Conservation (phyloP, 2,113 vertebrate genomes). For the Ramphastos sulfuratus region DNA sequence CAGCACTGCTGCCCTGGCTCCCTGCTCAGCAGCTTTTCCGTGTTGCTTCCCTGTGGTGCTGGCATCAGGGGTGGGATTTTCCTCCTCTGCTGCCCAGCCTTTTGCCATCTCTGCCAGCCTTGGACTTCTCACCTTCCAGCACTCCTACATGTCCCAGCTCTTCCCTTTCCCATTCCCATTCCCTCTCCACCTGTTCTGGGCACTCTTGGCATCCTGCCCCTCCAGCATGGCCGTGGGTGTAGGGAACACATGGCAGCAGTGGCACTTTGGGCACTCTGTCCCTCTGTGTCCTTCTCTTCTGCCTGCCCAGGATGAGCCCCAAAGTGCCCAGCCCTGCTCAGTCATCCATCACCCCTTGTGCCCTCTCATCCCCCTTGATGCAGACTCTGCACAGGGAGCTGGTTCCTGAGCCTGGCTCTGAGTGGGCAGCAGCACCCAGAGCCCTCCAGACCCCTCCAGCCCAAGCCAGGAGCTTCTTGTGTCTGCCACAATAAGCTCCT, state of each 20-base stretch:
- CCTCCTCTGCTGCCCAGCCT: not conserved
- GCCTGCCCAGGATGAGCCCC: not conserved
- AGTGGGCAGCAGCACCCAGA: not conserved
- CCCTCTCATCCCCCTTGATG: not conserved
- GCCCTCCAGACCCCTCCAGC: not conserved
- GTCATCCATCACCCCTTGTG: not conserved
- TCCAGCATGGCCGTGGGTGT: not conserved
- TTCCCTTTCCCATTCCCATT: not conserved
- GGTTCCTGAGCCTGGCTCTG: not conserved
- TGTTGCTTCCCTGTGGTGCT: accelerated
- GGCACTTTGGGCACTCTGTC: too few relatives aligned
- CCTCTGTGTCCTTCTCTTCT: not conserved
- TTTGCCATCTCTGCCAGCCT: not conserved
- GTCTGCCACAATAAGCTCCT: too few relatives aligned
- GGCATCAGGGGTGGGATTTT: not conserved
- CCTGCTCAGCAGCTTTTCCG: not conserved
- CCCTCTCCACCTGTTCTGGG: not conserved
- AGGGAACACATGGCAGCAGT: not conserved
- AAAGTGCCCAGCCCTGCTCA: not conserved
- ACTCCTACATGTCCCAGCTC: not conserved
- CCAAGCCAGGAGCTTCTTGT: too few relatives aligned
- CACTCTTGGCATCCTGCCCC: not conserved
- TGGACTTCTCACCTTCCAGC: not conserved
- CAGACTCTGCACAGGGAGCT: not conserved
- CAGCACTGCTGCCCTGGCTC: not conserved